phyloP scores from a whole-genome alignment of 2,113 vertebrate species.

The Colinus virginianus region DNA sequence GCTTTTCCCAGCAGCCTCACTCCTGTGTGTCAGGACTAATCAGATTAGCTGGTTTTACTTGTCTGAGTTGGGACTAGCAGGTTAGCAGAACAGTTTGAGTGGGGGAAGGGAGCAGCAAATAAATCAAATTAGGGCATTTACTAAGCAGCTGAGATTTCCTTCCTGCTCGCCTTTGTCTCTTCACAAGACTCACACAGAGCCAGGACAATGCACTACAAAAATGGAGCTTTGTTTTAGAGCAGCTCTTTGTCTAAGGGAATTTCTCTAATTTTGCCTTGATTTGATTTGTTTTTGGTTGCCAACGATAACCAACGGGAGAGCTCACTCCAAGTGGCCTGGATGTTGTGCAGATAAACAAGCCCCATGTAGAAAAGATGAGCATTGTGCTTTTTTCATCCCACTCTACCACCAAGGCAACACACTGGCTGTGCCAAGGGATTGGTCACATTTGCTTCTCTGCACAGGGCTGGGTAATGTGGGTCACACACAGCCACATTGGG shows the following conservation, averaged over 20 bases:
- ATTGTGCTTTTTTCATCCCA: slow-evolving; percentile 52
- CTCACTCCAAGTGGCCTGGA: not conserved
- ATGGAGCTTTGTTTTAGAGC: slow-evolving; percentile 52
- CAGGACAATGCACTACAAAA: slow-evolving; percentile 54
- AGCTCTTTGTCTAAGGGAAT: slow-evolving; percentile 40
- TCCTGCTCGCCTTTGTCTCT: slow-evolving; percentile 48
- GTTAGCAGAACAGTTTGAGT: slow-evolving; percentile 59
- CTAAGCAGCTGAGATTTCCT: slow-evolving; percentile 59
- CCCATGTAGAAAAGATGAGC: not conserved
- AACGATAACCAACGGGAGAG: slow-evolving; percentile 6
- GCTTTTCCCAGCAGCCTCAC: slow-evolving; percentile 56
- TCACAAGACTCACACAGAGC: slow-evolving; percentile 49
- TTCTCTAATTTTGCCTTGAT: slow-evolving; percentile 49
- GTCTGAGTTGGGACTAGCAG: slow-evolving; percentile 67
- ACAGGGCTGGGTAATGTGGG: slow-evolving; percentile 13
- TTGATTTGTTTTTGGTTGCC: slow-evolving; percentile 13
- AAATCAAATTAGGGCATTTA: slow-evolving; percentile 64
- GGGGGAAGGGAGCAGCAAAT: slow-evolving; percentile 55
- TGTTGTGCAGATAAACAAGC: slow-evolving; percentile 26
- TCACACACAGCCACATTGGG: slow-evolving; percentile 9
- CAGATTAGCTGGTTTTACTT: slow-evolving; percentile 62
- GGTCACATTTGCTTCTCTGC: not conserved
- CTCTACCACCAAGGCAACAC: not conserved
- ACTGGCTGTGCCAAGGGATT: slow-evolving; percentile 29
- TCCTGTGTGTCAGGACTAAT: slow-evolving; percentile 69